A percentile compares a stretch with the other conserved stretches of the same genome.
These are phyloP conservation scores for Ochotona princeps DNA, from an alignment of 2,113 vertebrate species.

Conservation along the genomic window DNA sequence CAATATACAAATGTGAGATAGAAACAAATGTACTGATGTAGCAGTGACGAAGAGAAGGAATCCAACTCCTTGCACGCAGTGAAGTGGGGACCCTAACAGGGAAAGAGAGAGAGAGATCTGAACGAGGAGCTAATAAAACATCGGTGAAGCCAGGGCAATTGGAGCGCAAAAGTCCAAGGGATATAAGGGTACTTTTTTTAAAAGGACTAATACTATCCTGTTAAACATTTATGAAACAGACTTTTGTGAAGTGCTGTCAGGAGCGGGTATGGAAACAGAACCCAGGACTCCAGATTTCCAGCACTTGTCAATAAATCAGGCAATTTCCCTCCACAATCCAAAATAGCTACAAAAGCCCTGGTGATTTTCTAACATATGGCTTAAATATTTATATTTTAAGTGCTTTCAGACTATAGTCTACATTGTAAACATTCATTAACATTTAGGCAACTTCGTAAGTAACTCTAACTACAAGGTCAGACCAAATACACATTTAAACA, in stretches of 20 bases:
- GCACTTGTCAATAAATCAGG: slow-evolving; percentile 58
- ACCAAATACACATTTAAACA: slow-evolving; percentile 60
- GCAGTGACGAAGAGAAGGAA: neutral
- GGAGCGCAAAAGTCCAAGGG: neutral
- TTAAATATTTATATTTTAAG: slow-evolving; percentile 78
- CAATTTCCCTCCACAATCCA: slow-evolving; percentile 32
- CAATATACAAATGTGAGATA: neutral
- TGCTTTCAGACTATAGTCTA: slow-evolving; percentile 64
- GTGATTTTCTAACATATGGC: slow-evolving; percentile 72
- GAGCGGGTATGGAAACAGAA: slow-evolving; percentile 59
- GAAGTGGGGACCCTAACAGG: fast-evolving
- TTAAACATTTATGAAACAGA: slow-evolving; percentile 56
- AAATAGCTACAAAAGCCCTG: slow-evolving; percentile 49
- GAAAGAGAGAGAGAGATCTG: neutral
- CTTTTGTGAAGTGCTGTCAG: slow-evolving; percentile 60
- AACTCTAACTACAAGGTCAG: slow-evolving; percentile 68
- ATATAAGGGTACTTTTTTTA: slow-evolving; percentile 53
- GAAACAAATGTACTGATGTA: neutral
- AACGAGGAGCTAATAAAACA: neutral
- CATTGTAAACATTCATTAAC: slow-evolving; percentile 54
- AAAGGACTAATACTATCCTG: slow-evolving; percentile 1
- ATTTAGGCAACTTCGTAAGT: slow-evolving; percentile 68
- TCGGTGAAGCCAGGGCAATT: neutral
- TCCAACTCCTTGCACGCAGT: neutral
- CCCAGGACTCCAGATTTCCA: slow-evolving; percentile 57